Percentiles rank a stretch among this genome's conserved stretches.
Evolutionary conservation across 2,888 invertebrate species (phyloP).

Genomic region (Cenopis cana): DNA sequence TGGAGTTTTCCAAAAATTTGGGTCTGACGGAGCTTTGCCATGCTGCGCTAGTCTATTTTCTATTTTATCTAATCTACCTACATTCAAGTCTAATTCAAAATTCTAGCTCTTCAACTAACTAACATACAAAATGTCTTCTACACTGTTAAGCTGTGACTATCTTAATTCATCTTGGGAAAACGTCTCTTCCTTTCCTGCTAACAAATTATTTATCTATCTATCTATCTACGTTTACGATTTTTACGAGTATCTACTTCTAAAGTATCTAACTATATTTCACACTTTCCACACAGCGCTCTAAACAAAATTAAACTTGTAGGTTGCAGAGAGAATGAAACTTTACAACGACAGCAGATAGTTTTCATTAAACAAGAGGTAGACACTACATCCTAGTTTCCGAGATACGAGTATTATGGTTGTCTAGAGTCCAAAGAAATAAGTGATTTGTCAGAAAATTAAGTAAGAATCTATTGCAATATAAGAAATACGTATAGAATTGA

Average conservation of each 20-base stretch:
- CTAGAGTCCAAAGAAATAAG: not conserved
- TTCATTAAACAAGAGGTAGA: not conserved
- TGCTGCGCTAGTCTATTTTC: constrained; percentile 38
- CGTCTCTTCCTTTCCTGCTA: not conserved
- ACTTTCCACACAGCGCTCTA: constrained; percentile 6
- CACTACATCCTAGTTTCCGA: not conserved
- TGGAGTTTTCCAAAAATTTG: not conserved
- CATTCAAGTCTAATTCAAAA: not conserved
- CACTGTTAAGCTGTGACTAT: not conserved
- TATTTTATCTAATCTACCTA: constrained; percentile 21
- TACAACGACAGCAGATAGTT: not conserved
- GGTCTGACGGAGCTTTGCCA: constrained; percentile 30
- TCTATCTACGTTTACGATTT: too few species aligned
- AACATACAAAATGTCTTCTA: not conserved
- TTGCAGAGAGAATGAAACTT: not conserved
- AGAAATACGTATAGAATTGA: not conserved
- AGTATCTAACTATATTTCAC: not conserved
- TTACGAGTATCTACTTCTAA: not conserved
- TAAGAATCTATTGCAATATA: not conserved
- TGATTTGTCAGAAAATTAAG: not conserved
- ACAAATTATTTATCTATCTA: not conserved
- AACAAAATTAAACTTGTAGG: constrained; percentile 1
- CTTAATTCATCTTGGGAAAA: not conserved
- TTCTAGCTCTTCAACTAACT: not conserved
- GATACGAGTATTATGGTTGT: not conserved